Evolutionary conservation across 1,140 invertebrate genomes (phyloP), one percentile per base, ranked within the genome.

Genomic region (Frieseomelitta varia): DNA sequence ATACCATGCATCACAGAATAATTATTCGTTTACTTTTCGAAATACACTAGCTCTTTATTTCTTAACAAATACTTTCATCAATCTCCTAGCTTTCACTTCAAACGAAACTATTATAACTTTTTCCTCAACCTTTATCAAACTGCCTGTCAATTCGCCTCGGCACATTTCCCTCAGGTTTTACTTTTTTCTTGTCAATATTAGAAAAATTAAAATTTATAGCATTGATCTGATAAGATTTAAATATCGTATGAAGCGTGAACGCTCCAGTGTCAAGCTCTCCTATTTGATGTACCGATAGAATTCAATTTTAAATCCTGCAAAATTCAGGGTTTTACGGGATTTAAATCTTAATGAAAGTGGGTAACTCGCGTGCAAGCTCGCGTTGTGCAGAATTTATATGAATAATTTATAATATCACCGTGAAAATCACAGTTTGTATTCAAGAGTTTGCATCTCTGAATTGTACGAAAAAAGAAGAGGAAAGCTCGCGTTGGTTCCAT

Each of bases 391-490:
- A 17, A 2, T 30, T 34, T n/a, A n/a, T 69, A 79, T 56, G 65
- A 79, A 79, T 79, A 79, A 69, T 69, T 56, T 56, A 69, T n/a
- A n/a, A n/a, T n/a, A n/a, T n/a, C n/a, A n/a, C n/a, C n/a, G n/a
- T n/a, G 39, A 21, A 39, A 79, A 69, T 56, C 17, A 51, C 4
- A 55, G 39, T 69, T 79, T 39, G 24, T 69, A 56, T 79, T 58
- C 53, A 30, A 56, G 55, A 10, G 17, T 79, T 47, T 56, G 14
- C n/a, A 39, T 56, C 21, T 1, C 39, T 17, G 77, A n/a, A n/a
- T n/a, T n/a, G n/a, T n/a, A n/a, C n/a, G n/a, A n/a, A n/a, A 69
- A 79, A 79, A 51, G 27, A 30, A 69, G 30, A 19, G 47, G 65
- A 69, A 39, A 51, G 51, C 21, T n/a, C 17, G 0, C 21, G 11